A percentile compares a stretch with the other conserved stretches of the same genome.
Evolutionary conservation across 1,140 invertebrate species (phyloP).

Genomic region (Drosophila fuyamai): DNA sequence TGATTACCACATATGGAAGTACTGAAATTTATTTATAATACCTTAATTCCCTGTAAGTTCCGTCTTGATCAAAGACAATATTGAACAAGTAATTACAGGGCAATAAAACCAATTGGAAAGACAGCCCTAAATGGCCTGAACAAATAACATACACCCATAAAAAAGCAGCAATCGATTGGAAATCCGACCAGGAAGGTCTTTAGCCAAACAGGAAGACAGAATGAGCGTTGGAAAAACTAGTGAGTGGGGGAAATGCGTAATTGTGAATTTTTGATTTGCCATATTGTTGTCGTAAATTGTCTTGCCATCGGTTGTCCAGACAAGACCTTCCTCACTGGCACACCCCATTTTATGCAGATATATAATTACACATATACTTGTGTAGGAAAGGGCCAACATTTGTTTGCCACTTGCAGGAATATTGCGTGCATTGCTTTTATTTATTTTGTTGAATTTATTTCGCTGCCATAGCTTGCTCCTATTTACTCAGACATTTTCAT

Average conservation of each 20-base stretch:
- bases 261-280: slow-evolving; percentile 49
- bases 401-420: slow-evolving; percentile 21
- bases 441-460: slow-evolving; percentile 42
- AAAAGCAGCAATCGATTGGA: slow-evolving; percentile 18
- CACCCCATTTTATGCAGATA: slow-evolving; percentile 20
- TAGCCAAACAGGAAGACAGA: slow-evolving; percentile 29
- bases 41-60: slow-evolving; percentile 9
- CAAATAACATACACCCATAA: slow-evolving; percentile 23
- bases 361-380: slow-evolving; percentile 1
- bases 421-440: slow-evolving; percentile 32
- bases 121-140: slow-evolving; percentile 25
- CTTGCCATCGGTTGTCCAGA: slow-evolving; percentile 24
- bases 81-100: slow-evolving; percentile 28
- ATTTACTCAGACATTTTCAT: slow-evolving; percentile 68
- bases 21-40: not conserved
- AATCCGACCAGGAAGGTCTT: slow-evolving; percentile 28
- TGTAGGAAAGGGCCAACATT: slow-evolving; percentile 12
- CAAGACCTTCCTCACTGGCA: slow-evolving; percentile 47
- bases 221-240: not conserved
- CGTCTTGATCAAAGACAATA: slow-evolving; percentile 12
- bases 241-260: slow-evolving; percentile 35
- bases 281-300: slow-evolving; percentile 37
- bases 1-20: not conserved
- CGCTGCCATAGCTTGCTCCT: slow-evolving; percentile 24
- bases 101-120: slow-evolving; percentile 20